Conservation (phyloP, 2,888 invertebrate species). For the Polietes domitor region DNA sequence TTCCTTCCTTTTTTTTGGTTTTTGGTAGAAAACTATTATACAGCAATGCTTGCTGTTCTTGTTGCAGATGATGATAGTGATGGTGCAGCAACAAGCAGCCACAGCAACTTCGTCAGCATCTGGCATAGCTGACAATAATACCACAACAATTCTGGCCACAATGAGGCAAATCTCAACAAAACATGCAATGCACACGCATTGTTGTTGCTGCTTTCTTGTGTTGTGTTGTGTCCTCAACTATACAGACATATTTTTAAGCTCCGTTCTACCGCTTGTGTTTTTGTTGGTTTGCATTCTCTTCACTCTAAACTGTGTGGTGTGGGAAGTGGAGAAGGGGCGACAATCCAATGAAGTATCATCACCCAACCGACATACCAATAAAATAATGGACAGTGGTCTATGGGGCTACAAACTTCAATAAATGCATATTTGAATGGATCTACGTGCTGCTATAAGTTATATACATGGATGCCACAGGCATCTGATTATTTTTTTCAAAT, state of each 20-base stretch:
- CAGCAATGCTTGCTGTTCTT: slow-evolving; percentile 45
- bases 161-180: slow-evolving; percentile 19
- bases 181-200: slow-evolving; percentile 48
- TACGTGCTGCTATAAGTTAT: too few species aligned
- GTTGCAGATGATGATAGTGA: slow-evolving; percentile 29
- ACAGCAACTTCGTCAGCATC: slow-evolving; percentile 34
- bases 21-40: slow-evolving; percentile 56
- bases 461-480: too few species aligned
- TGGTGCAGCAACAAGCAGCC: slow-evolving; percentile 50
- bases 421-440: too few species aligned
- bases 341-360: slow-evolving; percentile 59
- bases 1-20: not conserved
- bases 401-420: not conserved
- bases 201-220: slow-evolving; percentile 17
- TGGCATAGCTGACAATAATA: slow-evolving; percentile 28
- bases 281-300: slow-evolving; percentile 17
- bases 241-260: slow-evolving; percentile 42
- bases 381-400: slow-evolving; percentile 7
- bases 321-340: too few species aligned
- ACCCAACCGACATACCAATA: slow-evolving; percentile 27
- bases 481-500: too few species aligned
- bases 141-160: slow-evolving; percentile 47
- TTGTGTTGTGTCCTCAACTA: slow-evolving; percentile 35
- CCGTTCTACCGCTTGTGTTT: not conserved
- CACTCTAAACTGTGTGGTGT: slow-evolving; percentile 14